phyloP scores from a whole-genome alignment of 1,140 invertebrate species.

The Nephila pilipes region DNA sequence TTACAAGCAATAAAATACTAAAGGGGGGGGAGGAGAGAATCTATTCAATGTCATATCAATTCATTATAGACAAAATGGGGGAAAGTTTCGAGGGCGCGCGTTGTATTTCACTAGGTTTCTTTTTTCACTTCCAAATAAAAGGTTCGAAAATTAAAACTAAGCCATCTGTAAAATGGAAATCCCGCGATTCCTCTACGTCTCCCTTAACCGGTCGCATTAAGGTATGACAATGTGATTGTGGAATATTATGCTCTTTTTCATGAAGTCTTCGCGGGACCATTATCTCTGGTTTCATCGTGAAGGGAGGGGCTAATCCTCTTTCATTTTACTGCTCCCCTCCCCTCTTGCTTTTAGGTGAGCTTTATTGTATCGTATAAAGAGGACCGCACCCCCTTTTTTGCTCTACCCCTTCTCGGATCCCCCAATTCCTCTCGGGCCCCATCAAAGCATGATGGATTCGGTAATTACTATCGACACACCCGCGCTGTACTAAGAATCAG shows the following conservation, averaged over 20 bases:
- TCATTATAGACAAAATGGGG: not conserved
- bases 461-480: slow-evolving; percentile 52
- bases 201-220: slow-evolving; percentile 67
- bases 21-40: not conserved
- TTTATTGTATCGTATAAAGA: slow-evolving; percentile 17
- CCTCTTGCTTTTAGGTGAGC: slow-evolving; percentile 17
- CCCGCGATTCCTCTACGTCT: slow-evolving; percentile 24
- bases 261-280: slow-evolving; percentile 56
- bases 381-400: slow-evolving; percentile 28
- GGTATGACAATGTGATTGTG: slow-evolving; percentile 64
- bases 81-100: not conserved
- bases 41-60: not conserved
- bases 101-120: slow-evolving; percentile 18
- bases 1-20: not conserved
- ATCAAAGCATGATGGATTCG: slow-evolving; percentile 62
- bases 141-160: slow-evolving; percentile 44
- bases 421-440: slow-evolving; percentile 32
- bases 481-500: not conserved
- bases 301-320: slow-evolving; percentile 66
- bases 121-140: slow-evolving; percentile 1
- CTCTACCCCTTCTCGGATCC: not conserved
- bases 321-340: slow-evolving; percentile 28
- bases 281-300: slow-evolving; percentile 67
- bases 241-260: slow-evolving; percentile 65
- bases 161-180: slow-evolving; percentile 54